Evolutionary conservation across 2,113 vertebrate species (phyloP), one percentile per base, ranked within the genome.

Genomic region (Catagonus wagneri): DNA sequence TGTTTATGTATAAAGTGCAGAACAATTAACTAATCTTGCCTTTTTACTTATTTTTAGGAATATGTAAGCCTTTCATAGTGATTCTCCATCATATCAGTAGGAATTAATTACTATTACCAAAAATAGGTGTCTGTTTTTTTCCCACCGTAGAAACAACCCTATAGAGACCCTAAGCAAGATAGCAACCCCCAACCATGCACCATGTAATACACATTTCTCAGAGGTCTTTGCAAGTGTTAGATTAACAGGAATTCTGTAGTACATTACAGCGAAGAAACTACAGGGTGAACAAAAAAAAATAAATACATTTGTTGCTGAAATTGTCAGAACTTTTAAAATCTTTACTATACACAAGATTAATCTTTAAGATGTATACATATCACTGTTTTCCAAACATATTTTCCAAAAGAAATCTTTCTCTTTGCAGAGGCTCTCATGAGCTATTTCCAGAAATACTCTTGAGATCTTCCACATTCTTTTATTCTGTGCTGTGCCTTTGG

Each of bases 391-490:
- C 32, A 79, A 87, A 69, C 4, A 91, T 76, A 61, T 81, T 93
- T 85, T 63, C 25, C 14, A 76, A 92, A 92, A 63, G 25, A 93
- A 94, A 93, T 72, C 29, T 9, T 86, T 94, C 50, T 76, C 34
- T 96, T 86, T 81, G 22, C 22, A 39, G 68, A 94, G 22, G 39
- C 72, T 68, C 61, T 93, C 87, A 66, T 79, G 74, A 68, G 29
- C 34, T 95, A 75, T 95, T 97, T 94, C 27, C 89, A 83, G 75
- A 94, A 96, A 93, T 71, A 91, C 85, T 94, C 94, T 93, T 94
- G 94, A 91, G 83, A 89, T 79, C 86, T 34, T 25, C 60, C 68
- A 86, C 65, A 95, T 95, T 96, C 89, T 96, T 96, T 71, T 85
- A 89, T 60, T 85, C 68, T 92, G 58, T 68, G 58, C 27, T 72